A percentile compares a stretch with the other conserved stretches of the same genome.
These are phyloP conservation scores for Formica aserva DNA, from an alignment of 2,888 invertebrate genomes.

Conservation along the genomic window DNA sequence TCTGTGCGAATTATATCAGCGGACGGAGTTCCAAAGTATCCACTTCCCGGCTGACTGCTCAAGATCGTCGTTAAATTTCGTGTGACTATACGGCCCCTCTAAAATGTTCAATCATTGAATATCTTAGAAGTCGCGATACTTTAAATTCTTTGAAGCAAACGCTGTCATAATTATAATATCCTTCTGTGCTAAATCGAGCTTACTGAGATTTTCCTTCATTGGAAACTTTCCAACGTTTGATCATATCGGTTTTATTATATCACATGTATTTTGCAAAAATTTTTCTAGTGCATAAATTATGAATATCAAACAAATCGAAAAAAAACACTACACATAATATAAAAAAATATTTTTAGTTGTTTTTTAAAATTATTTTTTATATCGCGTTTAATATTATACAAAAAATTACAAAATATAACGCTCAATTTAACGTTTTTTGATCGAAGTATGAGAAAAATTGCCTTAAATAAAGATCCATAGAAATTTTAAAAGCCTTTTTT, in stretches of 20 bases:
- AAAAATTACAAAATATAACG: background rate
- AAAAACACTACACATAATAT: background rate
- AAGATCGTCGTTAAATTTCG: constrained; percentile 19
- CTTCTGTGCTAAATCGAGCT: constrained; percentile 10
- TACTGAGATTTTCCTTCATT: background rate
- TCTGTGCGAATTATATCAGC: constrained; percentile 37
- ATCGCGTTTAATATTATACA: background rate
- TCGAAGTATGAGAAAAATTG: constrained; percentile 22
- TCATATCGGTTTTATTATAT: background rate
- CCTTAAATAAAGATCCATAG: constrained; percentile 14
- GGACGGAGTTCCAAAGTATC: constrained; percentile 46
- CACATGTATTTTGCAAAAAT: background rate
- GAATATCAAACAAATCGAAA: background rate
- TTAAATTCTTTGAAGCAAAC: constrained; percentile 18
- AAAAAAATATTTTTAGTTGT: background rate
- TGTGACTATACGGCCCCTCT: constrained; percentile 8
- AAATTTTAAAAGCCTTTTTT: constrained; percentile 27
- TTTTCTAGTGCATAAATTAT: too few species aligned
- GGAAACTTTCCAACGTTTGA: background rate
- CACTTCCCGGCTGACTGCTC: background rate
- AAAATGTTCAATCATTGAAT: constrained; percentile 24
- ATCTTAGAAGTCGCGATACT: constrained; percentile 15
- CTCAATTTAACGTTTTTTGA: background rate
- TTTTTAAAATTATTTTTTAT: background rate
- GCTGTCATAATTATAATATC: background rate